A percentile compares a stretch with the other conserved stretches of the same genome.
These are phyloP conservation scores for Ginglymostoma cirratum DNA, from an alignment of 2,113 vertebrate genomes.

Conservation along the genomic window DNA sequence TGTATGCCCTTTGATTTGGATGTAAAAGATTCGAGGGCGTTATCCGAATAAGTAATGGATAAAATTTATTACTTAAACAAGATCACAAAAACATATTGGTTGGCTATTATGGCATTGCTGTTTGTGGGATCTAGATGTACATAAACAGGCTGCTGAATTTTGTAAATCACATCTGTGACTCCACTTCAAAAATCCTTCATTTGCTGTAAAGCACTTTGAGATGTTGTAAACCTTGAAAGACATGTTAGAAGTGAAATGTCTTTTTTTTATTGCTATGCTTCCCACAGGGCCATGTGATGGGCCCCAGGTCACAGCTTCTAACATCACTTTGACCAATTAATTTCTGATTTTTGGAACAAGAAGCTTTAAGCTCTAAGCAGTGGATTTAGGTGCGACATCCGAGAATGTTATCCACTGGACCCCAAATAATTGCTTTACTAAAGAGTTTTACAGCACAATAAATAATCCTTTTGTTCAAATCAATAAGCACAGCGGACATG, in stretches of 20 bases:
- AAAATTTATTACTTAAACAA: too few species aligned
- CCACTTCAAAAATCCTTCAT: not conserved
- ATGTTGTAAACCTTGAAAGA: not conserved
- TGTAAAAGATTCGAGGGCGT: not conserved
- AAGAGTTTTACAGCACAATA: not conserved
- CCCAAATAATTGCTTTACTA: not conserved
- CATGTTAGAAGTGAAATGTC: not conserved
- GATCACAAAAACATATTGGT: too few species aligned
- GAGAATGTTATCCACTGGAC: not conserved
- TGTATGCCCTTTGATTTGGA: too few species aligned
- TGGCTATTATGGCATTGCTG: too few species aligned
- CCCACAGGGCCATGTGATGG: not conserved
- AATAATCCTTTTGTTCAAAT: not conserved
- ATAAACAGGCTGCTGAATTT: too few species aligned
- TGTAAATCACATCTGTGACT: too few species aligned
- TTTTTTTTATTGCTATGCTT: not conserved
- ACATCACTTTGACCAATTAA: not conserved
- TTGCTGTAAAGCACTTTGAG: not conserved
- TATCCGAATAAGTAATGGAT: too few species aligned
- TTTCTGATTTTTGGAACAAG: not conserved
- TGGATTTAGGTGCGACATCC: not conserved
- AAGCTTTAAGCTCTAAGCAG: not conserved
- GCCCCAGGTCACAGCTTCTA: not conserved
- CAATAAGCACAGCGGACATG: not conserved
- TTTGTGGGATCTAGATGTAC: too few species aligned